phyloP scores from a whole-genome alignment of 2,888 invertebrate species.

The Aphidius colemani region DNA sequence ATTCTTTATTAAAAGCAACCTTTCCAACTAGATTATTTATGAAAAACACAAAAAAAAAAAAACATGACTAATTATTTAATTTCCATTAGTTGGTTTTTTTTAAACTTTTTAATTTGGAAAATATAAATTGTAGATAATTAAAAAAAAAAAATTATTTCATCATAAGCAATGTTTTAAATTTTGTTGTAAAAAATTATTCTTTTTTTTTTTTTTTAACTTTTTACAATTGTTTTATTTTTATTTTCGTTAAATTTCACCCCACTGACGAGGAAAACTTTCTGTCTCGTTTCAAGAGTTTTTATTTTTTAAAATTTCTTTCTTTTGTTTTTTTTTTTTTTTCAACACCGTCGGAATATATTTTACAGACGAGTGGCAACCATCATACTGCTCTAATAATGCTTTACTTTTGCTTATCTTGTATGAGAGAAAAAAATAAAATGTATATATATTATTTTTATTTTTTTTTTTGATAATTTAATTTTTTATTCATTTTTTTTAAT shows the following conservation, averaged over 20 bases:
- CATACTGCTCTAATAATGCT: too few species aligned
- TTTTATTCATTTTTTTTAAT: too few species aligned
- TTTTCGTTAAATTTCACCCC: neutral
- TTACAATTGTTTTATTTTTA: neutral
- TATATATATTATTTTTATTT: too few species aligned
- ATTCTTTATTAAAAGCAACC: too few species aligned
- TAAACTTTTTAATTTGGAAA: neutral
- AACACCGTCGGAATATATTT: neutral
- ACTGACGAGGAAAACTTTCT: neutral
- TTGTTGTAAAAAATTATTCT: neutral
- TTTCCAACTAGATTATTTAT: too few species aligned
- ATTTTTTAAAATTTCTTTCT: neutral
- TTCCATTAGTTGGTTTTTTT: neutral
- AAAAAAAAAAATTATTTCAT: too few species aligned
- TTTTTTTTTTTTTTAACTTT: neutral
- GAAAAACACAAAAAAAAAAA: neutral
- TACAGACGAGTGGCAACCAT: neutral
- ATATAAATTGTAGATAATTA: too few species aligned
- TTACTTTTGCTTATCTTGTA: too few species aligned
- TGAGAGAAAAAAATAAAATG: too few species aligned
- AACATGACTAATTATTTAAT: constrained; percentile 21
- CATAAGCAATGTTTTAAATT: too few species aligned
- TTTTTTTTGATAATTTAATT: too few species aligned
- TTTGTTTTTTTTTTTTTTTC: too few species aligned
- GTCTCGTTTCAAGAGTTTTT: neutral